These are phyloP conservation scores for Lepilemur ruficaudatus DNA, from an alignment of 2,797 vertebrate species.

Conservation along the genomic window DNA sequence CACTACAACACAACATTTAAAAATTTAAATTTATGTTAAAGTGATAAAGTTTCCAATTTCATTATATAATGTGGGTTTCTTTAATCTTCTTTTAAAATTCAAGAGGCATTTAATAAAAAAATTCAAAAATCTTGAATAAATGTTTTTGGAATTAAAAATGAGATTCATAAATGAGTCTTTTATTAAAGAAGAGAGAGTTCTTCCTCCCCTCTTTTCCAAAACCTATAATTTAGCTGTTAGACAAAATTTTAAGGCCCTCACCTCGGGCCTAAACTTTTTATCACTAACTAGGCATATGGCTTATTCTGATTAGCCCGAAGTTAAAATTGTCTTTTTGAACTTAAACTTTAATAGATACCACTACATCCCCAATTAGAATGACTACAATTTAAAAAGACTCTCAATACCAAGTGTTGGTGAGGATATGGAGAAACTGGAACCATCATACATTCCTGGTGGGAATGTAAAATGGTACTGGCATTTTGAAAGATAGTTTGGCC, in stretches of 20 bases:
- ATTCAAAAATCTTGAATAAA: not conserved
- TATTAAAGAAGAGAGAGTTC: constrained; percentile 8
- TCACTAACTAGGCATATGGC: not conserved
- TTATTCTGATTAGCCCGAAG: constrained; percentile 27
- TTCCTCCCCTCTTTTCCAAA: not conserved
- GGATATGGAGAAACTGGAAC: not conserved
- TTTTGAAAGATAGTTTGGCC: constrained; percentile 18
- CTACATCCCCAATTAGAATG: not conserved
- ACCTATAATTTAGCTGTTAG: not conserved
- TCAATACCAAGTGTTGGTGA: not conserved
- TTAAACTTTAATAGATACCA: constrained; percentile 13
- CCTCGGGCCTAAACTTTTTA: not conserved
- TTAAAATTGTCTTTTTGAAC: constrained; percentile 34
- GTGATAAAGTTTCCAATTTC: constrained; percentile 32
- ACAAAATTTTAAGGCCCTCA: constrained; percentile 10
- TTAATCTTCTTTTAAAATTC: constrained; percentile 43
- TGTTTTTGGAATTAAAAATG: constrained; percentile 38
- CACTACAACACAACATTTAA: constrained; percentile 16
- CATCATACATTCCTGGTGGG: not conserved
- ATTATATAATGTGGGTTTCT: not conserved
- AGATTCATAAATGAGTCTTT: constrained; percentile 28
- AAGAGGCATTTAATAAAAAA: constrained; percentile 45
- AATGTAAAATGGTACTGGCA: not conserved
- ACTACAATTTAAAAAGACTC: not conserved
- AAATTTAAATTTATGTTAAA: constrained; percentile 54